Percentiles rank a stretch among this genome's conserved stretches.
These are phyloP conservation scores for Galaxea fascicularis DNA, from an alignment of 92 coral and sea anemone species.

Conservation along the genomic window DNA sequence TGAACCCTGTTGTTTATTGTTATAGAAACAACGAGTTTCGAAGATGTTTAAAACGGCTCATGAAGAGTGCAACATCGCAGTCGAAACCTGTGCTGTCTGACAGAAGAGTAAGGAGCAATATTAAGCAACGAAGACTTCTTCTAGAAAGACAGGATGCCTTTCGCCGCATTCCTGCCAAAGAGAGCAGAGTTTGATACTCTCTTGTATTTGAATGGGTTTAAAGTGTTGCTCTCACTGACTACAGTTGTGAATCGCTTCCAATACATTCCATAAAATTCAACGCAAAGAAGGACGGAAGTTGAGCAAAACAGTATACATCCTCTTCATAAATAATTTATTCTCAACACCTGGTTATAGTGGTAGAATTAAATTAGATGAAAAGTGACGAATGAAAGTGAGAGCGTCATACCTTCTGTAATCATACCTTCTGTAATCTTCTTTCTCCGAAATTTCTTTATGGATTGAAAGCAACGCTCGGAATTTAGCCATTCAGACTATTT, in stretches of 20 bases:
- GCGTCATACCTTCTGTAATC: too few species aligned
- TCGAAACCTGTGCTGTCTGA: slow-evolving; percentile 10
- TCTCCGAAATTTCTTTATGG: too few species aligned
- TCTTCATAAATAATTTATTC: too few species aligned
- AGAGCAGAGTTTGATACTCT: slow-evolving; percentile 27
- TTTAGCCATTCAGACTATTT: too few species aligned
- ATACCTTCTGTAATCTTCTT: too few species aligned
- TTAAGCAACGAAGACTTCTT: neutral
- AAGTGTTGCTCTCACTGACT: neutral
- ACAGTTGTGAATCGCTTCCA: neutral
- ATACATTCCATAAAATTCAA: neutral
- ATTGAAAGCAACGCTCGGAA: too few species aligned
- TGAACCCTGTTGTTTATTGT: slow-evolving; percentile 81
- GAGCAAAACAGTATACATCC: too few species aligned
- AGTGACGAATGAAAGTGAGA: too few species aligned
- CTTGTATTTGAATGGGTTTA: too few species aligned
- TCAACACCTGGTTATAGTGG: too few species aligned
- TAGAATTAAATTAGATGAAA: too few species aligned
- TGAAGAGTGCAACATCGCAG: neutral
- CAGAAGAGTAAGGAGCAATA: neutral
- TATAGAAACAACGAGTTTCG: slow-evolving; percentile 76
- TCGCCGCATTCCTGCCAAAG: slow-evolving; percentile 34
- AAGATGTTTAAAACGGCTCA: slow-evolving; percentile 53
- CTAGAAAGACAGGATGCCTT: slow-evolving; percentile 42
- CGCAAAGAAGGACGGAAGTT: neutral